Evolutionary conservation across 2,888 invertebrate genomes (phyloP), one percentile per base, ranked within the genome.

Genomic region (Alloscopus bannaensis): DNA sequence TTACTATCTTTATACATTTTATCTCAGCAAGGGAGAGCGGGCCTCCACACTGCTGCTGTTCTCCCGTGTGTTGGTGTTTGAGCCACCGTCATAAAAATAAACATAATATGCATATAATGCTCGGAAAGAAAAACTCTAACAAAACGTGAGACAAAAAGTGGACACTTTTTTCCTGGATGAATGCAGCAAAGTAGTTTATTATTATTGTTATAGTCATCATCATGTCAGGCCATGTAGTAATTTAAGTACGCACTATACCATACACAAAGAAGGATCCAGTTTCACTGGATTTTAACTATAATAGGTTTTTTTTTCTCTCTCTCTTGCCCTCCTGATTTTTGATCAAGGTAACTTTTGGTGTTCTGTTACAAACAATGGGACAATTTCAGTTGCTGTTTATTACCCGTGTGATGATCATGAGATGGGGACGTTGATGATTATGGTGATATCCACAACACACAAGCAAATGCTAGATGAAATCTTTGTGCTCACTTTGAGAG

Each of bases 361-460:
- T 75, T 66, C 59, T 75, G 65, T 75, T 75, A 75, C 73, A 76
- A 68, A 76, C 76, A 76, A 76, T 76, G 76, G 76, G 76, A 68
- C 76, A 60, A 68, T 76, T 76, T 76, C 68, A 66, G 76, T 68
- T 68, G 76, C 50, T 68, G 59, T 76, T 76, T 76, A 76, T 68
- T 68, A 28, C 76, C 40, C 66, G 28, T 68, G 68, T 76, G 76
- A 66, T 68, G 68, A 68, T 60, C 65, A 75, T 75, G 57, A 55
- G 42, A n/a, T n/a, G n/a, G n/a, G 45, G 65, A 73, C 65, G 55
- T n/a, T n/a, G n/a, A 75, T 75, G 73, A 75, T 65, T 20, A 65
- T 52, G 57, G 47, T 59, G 73, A 75, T 75, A 66, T 59, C 66
- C 42, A 18, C 20, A 20, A 4, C n/a, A 66, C 26, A 66, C 36